Percentiles rank a stretch among this genome's conserved stretches.
Conservation (phyloP, 2,113 vertebrate genomes). For the Patagioenas fasciata region DNA sequence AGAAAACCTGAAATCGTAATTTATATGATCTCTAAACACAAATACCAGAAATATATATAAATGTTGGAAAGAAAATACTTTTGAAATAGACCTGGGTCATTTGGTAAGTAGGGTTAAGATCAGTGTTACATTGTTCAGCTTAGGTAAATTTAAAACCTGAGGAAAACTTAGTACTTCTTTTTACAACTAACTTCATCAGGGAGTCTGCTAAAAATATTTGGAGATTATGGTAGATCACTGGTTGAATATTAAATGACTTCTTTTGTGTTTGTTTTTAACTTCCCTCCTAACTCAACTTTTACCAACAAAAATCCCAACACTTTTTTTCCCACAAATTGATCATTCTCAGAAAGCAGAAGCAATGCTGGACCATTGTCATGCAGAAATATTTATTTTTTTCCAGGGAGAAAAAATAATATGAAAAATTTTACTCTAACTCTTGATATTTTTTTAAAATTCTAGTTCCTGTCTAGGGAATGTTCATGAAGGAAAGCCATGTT, state of each 20-base stretch:
- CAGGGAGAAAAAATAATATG: neutral
- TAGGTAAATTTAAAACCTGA: neutral
- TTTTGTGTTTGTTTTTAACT: neutral
- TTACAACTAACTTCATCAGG: neutral
- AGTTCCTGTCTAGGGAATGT: neutral
- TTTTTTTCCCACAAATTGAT: neutral
- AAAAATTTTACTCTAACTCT: neutral
- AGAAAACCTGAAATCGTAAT: slow-evolving; percentile 31
- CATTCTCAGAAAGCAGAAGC: neutral
- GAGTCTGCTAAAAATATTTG: neutral
- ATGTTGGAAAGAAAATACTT: neutral
- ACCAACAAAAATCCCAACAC: neutral
- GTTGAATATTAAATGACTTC: neutral
- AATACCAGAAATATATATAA: slow-evolving; percentile 12
- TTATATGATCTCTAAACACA: slow-evolving; percentile 19
- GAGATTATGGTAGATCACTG: neutral
- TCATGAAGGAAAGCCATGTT: neutral
- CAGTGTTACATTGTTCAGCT: neutral
- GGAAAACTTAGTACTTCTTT: neutral
- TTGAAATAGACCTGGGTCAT: neutral
- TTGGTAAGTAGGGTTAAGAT: neutral
- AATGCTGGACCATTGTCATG: neutral
- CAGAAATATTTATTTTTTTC: neutral
- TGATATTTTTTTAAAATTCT: neutral
- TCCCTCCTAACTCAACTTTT: neutral